Evolutionary conservation across 2,113 vertebrate species (phyloP), one percentile per base, ranked within the genome.

Genomic region (Petromus typicus): DNA sequence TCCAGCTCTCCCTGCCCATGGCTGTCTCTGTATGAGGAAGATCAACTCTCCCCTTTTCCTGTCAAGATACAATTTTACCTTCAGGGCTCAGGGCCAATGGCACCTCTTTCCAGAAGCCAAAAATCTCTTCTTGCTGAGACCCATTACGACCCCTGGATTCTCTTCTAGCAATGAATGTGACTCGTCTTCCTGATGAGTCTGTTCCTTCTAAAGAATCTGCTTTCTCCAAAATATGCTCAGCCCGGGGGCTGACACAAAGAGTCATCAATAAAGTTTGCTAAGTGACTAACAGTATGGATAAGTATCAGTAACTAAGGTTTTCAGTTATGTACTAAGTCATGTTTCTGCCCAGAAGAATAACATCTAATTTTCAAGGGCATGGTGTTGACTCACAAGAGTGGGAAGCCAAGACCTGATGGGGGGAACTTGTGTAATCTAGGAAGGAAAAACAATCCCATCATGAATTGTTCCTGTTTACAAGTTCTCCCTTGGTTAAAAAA

Each of bases 11-110:
- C n/a, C 37, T 30, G n/a, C 40, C 25, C 5, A 5, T 4, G 23
- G 30, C 75, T 8, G 5, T 30, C 22, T 56, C 16, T 18, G 63
- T 5, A 0, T 1, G 18, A 54, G 43, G 73, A 37, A 0, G 14
- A 32, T 34, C 34, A n/a, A 27, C 48, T 78, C 27, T 54, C 37
- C 23, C 32, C 40, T 81, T 71, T 27, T 37, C 57, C 20, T 1
- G 18, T 32, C 40, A 2, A 89, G 73, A 63, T 23, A 34, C 59
- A 34, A 10, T 45, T 48, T 23, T 93, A 8, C 61, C 66, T 71
- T 79, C 37, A 67, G 40, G 40, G 61, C 25, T 59, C 64, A 59
- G n/a, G 56, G 69, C n/a, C 43, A 90, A 1, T 7, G 20, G 16
- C 40, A 61, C 7, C 61, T 91, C 66, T 61, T 88, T 69, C 76